Evolutionary conservation across 2,888 invertebrate species (phyloP).

Genomic region (Euplagia quadripunctaria): DNA sequence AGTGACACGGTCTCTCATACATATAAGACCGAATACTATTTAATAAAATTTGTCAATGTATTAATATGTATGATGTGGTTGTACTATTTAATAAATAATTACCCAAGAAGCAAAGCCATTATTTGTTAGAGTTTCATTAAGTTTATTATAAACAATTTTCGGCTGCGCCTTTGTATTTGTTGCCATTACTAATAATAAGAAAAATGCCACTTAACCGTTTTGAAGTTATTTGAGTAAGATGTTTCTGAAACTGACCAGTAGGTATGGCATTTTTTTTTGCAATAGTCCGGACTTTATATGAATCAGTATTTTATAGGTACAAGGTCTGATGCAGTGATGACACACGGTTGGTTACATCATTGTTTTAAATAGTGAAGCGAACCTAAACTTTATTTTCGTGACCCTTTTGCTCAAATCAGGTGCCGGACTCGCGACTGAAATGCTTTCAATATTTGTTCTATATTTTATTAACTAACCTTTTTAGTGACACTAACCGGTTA

Average conservation of each 20-base stretch:
- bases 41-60: no score
- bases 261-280: not conserved
- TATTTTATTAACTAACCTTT: not conserved
- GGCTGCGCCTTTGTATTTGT: not conserved
- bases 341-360: not conserved
- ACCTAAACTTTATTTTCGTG: not conserved
- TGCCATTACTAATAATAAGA: not conserved
- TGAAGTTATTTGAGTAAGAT: not conserved
- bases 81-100: no score
- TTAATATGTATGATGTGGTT: no score
- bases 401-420: not conserved
- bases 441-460: no score
- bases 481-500: no score
- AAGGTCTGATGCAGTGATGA: not conserved
- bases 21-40: no score
- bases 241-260: not conserved
- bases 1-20: no score
- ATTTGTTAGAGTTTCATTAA: not conserved
- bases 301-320: not conserved
- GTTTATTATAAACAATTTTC: not conserved
- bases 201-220: constrained; percentile 1
- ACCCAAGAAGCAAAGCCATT: not conserved
- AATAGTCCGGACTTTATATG: not conserved
- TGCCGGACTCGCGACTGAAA: not conserved
- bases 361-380: not conserved